Percentiles rank a stretch among this genome's conserved stretches.
phyloP scores from a whole-genome alignment of 2,113 vertebrate genomes.

The Semnopithecus entellus region DNA sequence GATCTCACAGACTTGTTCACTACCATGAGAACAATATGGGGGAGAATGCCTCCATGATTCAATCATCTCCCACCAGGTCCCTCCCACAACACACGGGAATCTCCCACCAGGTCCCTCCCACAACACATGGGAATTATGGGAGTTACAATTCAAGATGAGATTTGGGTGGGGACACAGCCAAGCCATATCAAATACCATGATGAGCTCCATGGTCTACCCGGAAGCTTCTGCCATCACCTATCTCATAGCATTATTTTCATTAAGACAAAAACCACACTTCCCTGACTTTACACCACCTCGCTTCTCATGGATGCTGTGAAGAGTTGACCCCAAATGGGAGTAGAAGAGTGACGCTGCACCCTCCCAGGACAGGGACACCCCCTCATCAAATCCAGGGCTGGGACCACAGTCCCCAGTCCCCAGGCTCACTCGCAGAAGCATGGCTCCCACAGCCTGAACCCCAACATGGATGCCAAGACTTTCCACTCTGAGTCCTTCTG shows the following conservation, averaged over 20 bases:
- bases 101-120: too few relatives aligned
- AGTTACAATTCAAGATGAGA: too few relatives aligned
- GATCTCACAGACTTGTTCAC: too few relatives aligned
- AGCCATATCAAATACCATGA: too few relatives aligned
- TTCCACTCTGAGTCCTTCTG: accelerated
- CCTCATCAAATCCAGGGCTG: neutral
- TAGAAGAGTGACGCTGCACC: accelerated
- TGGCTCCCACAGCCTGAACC: accelerated
- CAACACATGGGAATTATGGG: too few relatives aligned
- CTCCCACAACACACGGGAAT: too few relatives aligned
- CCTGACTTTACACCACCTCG: neutral
- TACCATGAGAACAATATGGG: too few relatives aligned
- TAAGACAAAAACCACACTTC: neutral
- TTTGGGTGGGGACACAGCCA: too few relatives aligned
- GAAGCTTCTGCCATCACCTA: accelerated
- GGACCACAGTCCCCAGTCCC: accelerated
- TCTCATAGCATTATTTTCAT: accelerated
- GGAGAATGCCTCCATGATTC: too few relatives aligned
- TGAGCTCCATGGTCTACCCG: accelerated
- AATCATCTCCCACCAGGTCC: too few relatives aligned
- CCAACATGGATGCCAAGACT: accelerated
- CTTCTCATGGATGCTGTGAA: neutral
- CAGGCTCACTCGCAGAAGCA: neutral
- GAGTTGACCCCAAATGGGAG: neutral
- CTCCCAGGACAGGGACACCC: accelerated